A percentile compares a stretch with the other conserved stretches of the same genome.
phyloP scores from a whole-genome alignment of 2,888 invertebrate genomes.

The Microctonus aethiopoides region DNA sequence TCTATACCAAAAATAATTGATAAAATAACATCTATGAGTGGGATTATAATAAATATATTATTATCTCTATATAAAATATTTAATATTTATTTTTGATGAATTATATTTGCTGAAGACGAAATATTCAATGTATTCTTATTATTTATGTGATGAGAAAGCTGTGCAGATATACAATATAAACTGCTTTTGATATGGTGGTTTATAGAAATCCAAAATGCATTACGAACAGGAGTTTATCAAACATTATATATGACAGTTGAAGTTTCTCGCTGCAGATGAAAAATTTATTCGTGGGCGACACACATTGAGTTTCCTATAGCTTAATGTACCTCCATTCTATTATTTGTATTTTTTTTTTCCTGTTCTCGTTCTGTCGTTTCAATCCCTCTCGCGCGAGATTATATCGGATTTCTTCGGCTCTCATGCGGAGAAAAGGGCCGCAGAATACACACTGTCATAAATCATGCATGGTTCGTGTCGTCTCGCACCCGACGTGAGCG shows the following conservation, averaged over 20 bases:
- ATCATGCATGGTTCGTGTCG: conserved; percentile 43
- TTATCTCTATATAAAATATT: too few relatives aligned
- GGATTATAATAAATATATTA: too few relatives aligned
- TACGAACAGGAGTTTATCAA: background rate
- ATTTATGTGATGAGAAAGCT: too few relatives aligned
- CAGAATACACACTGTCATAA: conserved; percentile 36
- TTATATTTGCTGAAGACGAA: too few relatives aligned
- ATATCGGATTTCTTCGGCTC: conserved; percentile 46
- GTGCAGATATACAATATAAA: too few relatives aligned
- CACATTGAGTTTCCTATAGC: background rate
- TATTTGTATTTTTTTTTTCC: conserved; percentile 18
- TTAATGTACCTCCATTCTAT: conserved; percentile 18
- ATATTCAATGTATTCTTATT: too few relatives aligned
- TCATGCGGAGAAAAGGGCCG: conserved; percentile 24
- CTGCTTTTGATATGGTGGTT: too few relatives aligned
- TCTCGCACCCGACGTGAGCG: background rate
- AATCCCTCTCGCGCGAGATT: conserved; percentile 38
- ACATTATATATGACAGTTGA: background rate
- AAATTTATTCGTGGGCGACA: background rate
- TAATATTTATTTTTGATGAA: too few relatives aligned
- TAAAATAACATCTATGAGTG: too few relatives aligned
- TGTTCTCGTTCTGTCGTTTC: background rate
- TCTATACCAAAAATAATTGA: too few relatives aligned
- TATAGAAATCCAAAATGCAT: background rate
- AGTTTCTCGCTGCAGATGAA: background rate